These are phyloP conservation scores for Calephelis nemesis DNA, from an alignment of 1,140 invertebrate genomes.

Conservation along the genomic window DNA sequence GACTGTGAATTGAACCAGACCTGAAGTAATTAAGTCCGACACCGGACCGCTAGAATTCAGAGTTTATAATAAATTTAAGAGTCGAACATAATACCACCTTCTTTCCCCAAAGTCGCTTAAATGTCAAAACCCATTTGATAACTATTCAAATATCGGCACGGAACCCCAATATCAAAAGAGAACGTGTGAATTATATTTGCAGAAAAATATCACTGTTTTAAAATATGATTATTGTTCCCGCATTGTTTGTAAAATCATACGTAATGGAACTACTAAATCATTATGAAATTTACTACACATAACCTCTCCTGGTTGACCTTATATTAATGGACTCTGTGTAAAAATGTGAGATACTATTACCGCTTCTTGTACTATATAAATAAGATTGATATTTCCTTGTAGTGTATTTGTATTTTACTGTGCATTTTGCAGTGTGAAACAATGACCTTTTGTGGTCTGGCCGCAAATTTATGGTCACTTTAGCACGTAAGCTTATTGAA, in stretches of 20 bases:
- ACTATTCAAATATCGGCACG: too few relatives aligned
- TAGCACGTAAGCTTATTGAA: slow-evolving; percentile 38
- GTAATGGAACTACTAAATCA: slow-evolving; percentile 40
- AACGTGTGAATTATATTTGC: slow-evolving; percentile 4
- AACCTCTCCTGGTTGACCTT: slow-evolving; percentile 31
- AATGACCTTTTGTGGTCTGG: slow-evolving; percentile 43
- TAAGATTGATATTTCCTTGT: slow-evolving; percentile 23
- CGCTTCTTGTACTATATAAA: not conserved
- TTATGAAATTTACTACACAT: slow-evolving; percentile 38
- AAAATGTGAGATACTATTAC: not conserved
- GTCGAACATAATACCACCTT: too few relatives aligned
- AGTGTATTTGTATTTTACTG: not conserved
- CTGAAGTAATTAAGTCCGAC: too few relatives aligned
- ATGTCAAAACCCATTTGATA: too few relatives aligned
- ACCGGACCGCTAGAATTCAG: too few relatives aligned
- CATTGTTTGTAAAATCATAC: slow-evolving; percentile 20
- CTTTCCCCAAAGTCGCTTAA: too few relatives aligned
- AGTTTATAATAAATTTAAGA: too few relatives aligned
- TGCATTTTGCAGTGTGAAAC: slow-evolving; percentile 32
- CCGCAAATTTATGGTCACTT: slow-evolving; percentile 44
- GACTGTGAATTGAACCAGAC: too few relatives aligned
- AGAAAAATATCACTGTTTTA: slow-evolving; percentile 13
- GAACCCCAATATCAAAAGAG: not conserved
- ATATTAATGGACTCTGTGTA: slow-evolving; percentile 25
- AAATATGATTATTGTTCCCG: slow-evolving; percentile 11